Base-by-base conservation (phyloP, 2,888 invertebrate species). In the Pediacus dermestoides region DNA sequence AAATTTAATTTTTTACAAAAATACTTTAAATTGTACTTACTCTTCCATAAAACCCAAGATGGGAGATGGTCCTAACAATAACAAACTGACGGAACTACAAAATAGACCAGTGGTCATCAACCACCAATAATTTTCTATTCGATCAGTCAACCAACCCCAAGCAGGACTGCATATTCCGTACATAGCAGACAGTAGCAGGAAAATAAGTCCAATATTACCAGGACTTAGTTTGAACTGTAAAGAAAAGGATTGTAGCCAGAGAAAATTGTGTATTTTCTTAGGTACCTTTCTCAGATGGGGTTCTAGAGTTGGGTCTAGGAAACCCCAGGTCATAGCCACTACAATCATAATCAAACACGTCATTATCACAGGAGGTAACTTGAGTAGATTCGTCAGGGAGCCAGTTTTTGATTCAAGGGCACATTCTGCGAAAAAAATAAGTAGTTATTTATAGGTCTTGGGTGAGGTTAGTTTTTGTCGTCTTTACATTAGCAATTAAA, bases 301-400 rank as follows among this genome's bases (percentile, higher is more conserved):
- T 57, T 86, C 84, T 46, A 87, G 61, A 0, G 85, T 86, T 1
- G 87, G 86, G 61, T 87, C 87, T 37, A 87, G 67, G 64, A 84
- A 87, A 1, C 83, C 81, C 78, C 85, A 81, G 0, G 81, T 79
- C 58, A 81, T 81, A 1, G 85, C 81, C 4, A 81, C 77, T n/a
- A 80, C 74, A 6, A 81, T 73, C 22, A 86, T 78, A 30, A 84
- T 79, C 11, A 82, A 60, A 7, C 81, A 80, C 1, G 82, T 80
- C 43, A 86, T 76, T 37, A 82, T 71, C 30, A 85, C 81, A 4
- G 81, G 75, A 1, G 85, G 82, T 25, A 84, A 75, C 61, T 74
- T 79, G 46, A 85, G 68, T 23, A 85, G 66, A 34, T 74, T 73
- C 23, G 74, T 58, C 42, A 81, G 73, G 1, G 81, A 81, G 1